A percentile compares a stretch with the other conserved stretches of the same genome.
Conservation (phyloP, 2,888 invertebrate genomes). For the Odontocolon sp. region DNA sequence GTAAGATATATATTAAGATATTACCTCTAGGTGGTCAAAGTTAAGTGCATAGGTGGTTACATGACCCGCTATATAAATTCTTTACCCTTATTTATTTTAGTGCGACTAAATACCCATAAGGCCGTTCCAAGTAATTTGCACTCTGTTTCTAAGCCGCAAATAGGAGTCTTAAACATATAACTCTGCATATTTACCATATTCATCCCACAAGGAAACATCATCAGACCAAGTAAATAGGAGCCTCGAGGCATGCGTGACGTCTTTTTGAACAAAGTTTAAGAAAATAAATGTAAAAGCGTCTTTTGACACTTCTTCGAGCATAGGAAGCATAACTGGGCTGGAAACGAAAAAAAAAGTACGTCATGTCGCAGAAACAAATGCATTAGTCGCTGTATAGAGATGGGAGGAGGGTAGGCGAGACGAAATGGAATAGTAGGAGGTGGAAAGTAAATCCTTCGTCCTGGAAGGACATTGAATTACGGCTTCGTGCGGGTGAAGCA, state of each 20-base stretch:
- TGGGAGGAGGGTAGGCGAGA: constrained; percentile 3
- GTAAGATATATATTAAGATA: too few species aligned
- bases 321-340: background rate
- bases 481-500: constrained; percentile 34
- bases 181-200: background rate
- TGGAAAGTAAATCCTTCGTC: constrained; percentile 55
- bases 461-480: constrained; percentile 57
- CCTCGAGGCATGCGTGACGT: constrained; percentile 14
- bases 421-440: constrained; percentile 10
- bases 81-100: background rate
- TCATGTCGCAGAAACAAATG: constrained; percentile 45
- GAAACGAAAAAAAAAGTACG: constrained; percentile 13
- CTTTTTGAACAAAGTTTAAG: background rate
- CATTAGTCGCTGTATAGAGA: constrained; percentile 37
- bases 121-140: constrained; percentile 4
- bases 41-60: too few species aligned
- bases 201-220: background rate
- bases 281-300: background rate
- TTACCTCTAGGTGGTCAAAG: too few species aligned
- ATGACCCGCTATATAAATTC: background rate
- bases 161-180: background rate
- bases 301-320: background rate
- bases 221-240: constrained; percentile 14
- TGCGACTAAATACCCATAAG: background rate
- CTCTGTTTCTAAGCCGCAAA: background rate